Base-by-base conservation (phyloP, 2,797 vertebrate species). In the Fundulus diaphanus region DNA sequence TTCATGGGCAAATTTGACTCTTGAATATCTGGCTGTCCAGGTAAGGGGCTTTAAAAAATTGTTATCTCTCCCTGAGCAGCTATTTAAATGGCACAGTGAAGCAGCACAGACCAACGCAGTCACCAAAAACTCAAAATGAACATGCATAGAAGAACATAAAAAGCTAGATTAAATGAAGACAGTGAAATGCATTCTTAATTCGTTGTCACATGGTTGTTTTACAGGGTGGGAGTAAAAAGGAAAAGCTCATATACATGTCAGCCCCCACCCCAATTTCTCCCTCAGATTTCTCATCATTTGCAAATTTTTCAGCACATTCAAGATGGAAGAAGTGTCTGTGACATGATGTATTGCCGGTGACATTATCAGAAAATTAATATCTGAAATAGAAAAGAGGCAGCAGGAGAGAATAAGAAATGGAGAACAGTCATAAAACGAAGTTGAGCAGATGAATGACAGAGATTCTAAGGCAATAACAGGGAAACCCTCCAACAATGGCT, bases 401-500 rank as follows among this genome's bases (percentile, higher is more conserved):
- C 1, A 7, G 3, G 33, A 35, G 11, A 59, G 24, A 73, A 56
- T 7, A n/a, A 80, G 52, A 77, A 44, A 66, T 1, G 11, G 8
- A 29, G 2, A 13, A 20, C 1, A 54, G 0, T 29, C 18, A 37
- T 2, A 24, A 24, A 66, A 1, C 52, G 57, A 51, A 22, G 37
- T n/a, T 67, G 69, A 61, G 46, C 18, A 20, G 67, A 22, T 7
- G 37, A 72, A 68, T 20, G 31, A 66, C 44, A 54, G 35, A 72
- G 37, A 44, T 27, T 71, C 66, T 52, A 44, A 16, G 24, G 52
- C 3, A 13, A 49, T 37, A 48, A 31, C 49, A 70, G 44, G 51
- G 56, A 57, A 74, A 68, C 12, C 18, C 18, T 54, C 85, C 72
- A 87, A 77, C 67, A 74, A 78, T 44, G 61, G 76, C 69, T 72